Evolutionary conservation across 2,888 invertebrate species (phyloP), one percentile per base, ranked within the genome.

Genomic region (Agriopis leucophaearia): DNA sequence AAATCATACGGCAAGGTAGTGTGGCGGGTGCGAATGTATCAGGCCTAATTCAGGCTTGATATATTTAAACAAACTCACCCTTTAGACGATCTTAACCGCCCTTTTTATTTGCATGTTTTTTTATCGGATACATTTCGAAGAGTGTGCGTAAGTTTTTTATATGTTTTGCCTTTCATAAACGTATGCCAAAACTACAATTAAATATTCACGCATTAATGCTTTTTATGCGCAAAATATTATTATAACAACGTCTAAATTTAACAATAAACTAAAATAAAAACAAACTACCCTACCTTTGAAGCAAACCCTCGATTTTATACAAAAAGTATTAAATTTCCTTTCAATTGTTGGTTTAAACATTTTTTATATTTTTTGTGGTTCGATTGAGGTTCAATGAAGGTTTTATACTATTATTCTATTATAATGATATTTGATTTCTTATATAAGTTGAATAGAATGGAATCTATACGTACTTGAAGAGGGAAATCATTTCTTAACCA

Each of bases 191-290:
- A 51, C 51, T 7, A 6, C 6, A 36, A 66, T 54, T 51, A 63
- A 70, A 69, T 66, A 72, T 70, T 71, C 74, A 72, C 77, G 74
- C 73, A 44, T 52, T 74, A 70, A 44, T 77, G 72, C 75, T 66
- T 76, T 59, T 10, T 75, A 77, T 78, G 75, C 74, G 75, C 77
- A 71, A 77, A 78, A 78, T 71, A 78, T 75, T 70, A 62, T 73
- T 51, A 63, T 51, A 69, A 73, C 72, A 72, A 68, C 58, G 35
- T 67, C 16, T n/a, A 27, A 42, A 51, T 38, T n/a, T 38, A 67
- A 73, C 63, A 63, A 69, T 55, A 18, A 55, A 51, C 12, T 51
- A 45, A 52, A 69, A 65, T 64, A 60, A 61, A 66, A 45, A 62
- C 35, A 66, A 42, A n/a, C 27, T 35, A 61, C 56, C 56, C 55